Base-by-base conservation (phyloP, 2,797 vertebrate genomes). In the Phrynocephalus vlangalii region DNA sequence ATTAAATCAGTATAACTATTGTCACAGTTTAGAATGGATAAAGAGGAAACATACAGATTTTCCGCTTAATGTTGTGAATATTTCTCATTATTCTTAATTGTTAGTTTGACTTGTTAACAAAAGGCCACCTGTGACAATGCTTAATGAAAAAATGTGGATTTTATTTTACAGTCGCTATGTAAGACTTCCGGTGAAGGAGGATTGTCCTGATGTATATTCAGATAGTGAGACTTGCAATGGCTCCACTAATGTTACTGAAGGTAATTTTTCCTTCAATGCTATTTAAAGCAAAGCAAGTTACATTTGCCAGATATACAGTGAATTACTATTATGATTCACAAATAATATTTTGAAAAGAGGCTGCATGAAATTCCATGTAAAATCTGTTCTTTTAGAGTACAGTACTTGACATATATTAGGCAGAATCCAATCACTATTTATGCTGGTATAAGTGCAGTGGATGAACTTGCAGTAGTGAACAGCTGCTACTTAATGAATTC, bases 81-180 rank as follows among this genome's bases (percentile, higher is more conserved):
- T 10, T 56, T 18, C 38, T 68, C 20, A 77, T 68, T 85, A 48
- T 50, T 68, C 44, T 77, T 85, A 26, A 44, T 71, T 72, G 26
- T 11, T 79, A 26, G 15, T 38, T n/a, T 85, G 5, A 56, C 33
- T 85, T 5, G 15, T 20, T 26, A 80, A 66, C 15, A 10, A 16
- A 71, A n/a, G 30, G 77, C 70, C 67, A 83, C n/a, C 0, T 0
- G 1, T 84, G 0, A 5, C 52, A 28, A 0, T 63, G 13, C 82
- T 63, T 86, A 75, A 86, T 87, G 50, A 90, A 82, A 3, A 0
- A 52, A 91, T 63, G 60, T 20, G 60, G 20, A 63, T 33, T 66
- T 52, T 33, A 48, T 68, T 91, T 91, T 95, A 88, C 88, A 99
- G 99, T 89, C 98, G 98, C 86, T 99, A 98, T 16, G 97, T 98